These are phyloP conservation scores for Festucalex cinctus DNA, from an alignment of 2,113 vertebrate genomes.

Conservation along the genomic window DNA sequence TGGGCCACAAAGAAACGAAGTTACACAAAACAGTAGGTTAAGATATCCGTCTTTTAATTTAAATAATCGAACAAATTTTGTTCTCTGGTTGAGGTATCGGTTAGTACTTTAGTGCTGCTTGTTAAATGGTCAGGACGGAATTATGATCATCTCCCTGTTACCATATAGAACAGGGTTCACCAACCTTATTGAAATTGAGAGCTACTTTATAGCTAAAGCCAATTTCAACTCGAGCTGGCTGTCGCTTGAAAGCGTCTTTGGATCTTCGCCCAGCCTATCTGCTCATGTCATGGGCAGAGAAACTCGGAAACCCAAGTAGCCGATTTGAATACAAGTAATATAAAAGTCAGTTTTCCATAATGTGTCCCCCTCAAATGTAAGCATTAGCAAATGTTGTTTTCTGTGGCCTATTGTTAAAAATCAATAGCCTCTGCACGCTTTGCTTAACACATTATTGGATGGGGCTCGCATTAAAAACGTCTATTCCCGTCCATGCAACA, in stretches of 20 bases:
- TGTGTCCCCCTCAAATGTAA: not conserved
- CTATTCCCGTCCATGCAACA: not conserved
- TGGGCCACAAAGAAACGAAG: too few species aligned
- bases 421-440: not conserved
- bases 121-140: too few species aligned
- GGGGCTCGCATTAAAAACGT: not conserved
- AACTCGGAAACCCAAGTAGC: not conserved
- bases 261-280: not conserved
- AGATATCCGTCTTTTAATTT: too few species aligned
- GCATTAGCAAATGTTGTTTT: not conserved
- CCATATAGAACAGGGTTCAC: too few species aligned
- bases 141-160: too few species aligned
- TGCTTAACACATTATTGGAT: not conserved
- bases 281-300: not conserved
- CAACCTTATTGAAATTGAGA: too few species aligned
- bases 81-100: too few species aligned
- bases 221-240: not conserved
- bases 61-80: too few species aligned
- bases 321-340: not conserved
- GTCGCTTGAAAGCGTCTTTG: not conserved
- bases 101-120: too few species aligned
- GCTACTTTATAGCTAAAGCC: too few species aligned
- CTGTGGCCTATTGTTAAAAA: not conserved
- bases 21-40: too few species aligned
- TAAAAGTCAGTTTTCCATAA: not conserved